Percentiles rank a stretch among this genome's conserved stretches.
Conservation (phyloP, 2,797 vertebrate genomes). For the Erethizon dorsatum region DNA sequence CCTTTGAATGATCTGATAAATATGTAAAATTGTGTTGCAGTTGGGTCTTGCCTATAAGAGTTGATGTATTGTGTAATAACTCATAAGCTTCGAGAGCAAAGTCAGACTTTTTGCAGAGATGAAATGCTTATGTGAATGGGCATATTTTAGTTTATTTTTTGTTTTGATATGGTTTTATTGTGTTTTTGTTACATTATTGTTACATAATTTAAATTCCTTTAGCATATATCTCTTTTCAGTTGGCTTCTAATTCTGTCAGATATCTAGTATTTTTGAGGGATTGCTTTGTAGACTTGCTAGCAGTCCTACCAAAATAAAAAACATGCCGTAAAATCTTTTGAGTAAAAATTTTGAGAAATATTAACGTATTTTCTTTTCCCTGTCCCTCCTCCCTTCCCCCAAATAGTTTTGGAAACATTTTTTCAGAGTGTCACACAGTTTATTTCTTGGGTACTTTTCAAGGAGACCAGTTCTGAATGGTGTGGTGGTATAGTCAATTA, state of each 20-base stretch:
- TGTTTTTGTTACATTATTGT: slow-evolving; percentile 53
- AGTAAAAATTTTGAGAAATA: slow-evolving; percentile 53
- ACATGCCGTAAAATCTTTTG: slow-evolving; percentile 61
- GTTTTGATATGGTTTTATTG: slow-evolving; percentile 51
- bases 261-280: slow-evolving; percentile 57
- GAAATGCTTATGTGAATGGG: slow-evolving; percentile 51
- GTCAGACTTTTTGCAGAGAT: slow-evolving; percentile 60
- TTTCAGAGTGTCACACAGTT: slow-evolving; percentile 20
- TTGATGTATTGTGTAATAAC: slow-evolving; percentile 41
- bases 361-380: background rate
- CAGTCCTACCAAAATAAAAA: slow-evolving; percentile 10
- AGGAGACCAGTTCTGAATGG: slow-evolving; percentile 38
- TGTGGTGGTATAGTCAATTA: slow-evolving; percentile 38
- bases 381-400: background rate
- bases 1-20: slow-evolving; percentile 71
- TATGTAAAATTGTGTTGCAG: slow-evolving; percentile 53
- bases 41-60: slow-evolving; percentile 61
- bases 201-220: slow-evolving; percentile 53
- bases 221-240: slow-evolving; percentile 1
- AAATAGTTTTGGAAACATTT: slow-evolving; percentile 53
- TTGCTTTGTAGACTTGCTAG: slow-evolving; percentile 20
- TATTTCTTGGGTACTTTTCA: slow-evolving; percentile 55
- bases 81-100: slow-evolving; percentile 54
- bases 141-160: slow-evolving; percentile 67
- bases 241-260: slow-evolving; percentile 65